Evolutionary conservation across 2,888 invertebrate genomes (phyloP), one percentile per base, ranked within the genome.

Genomic region (Acleris holmiana): DNA sequence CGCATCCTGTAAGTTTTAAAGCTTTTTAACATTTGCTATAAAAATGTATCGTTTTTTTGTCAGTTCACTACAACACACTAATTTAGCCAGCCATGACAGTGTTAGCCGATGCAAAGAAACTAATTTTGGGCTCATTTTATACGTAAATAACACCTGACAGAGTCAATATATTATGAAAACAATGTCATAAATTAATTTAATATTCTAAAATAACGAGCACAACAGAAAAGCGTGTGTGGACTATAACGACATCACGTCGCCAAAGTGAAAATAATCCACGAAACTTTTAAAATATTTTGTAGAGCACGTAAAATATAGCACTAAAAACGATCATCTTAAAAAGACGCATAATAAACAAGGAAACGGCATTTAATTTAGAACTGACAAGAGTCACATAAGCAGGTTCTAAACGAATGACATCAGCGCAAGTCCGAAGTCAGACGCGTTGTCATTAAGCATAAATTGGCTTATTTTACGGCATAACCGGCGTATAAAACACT

Each of bases 401-500:
- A 72, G 70, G 71, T 63, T 71, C 69, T 69, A 71, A 70, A 75
- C 70, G 69, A 80, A 79, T 79, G 75, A 78, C 76, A 76, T 56
- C 55, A 57, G 40, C 55, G 29, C 58, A 75, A 73, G 21, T 59
- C 41, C 41, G 64, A 71, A 73, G 73, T 79, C 80, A 73, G 72
- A 68, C 68, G 54, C 69, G 62, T 72, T 67, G 71, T 75, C 70
- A 75, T 70, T 76, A 75, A 76, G 82, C 84, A 88, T 89, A 89
- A 88, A 89, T 88, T 76, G 81, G 71, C 69, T 68, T 76, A 80
- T 76, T 89, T 89, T 85, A 89, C 83, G 85, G 85, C 77, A 76
- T 77, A 72, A 77, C 75, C 75, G 73, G 75, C 75, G 81, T 78
- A 85, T 86, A 86, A 89, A 88, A 76, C 79, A 79, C 79, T 77